Base-by-base conservation (phyloP, 2,888 invertebrate species). In the Yponomeuta cagnagella region DNA sequence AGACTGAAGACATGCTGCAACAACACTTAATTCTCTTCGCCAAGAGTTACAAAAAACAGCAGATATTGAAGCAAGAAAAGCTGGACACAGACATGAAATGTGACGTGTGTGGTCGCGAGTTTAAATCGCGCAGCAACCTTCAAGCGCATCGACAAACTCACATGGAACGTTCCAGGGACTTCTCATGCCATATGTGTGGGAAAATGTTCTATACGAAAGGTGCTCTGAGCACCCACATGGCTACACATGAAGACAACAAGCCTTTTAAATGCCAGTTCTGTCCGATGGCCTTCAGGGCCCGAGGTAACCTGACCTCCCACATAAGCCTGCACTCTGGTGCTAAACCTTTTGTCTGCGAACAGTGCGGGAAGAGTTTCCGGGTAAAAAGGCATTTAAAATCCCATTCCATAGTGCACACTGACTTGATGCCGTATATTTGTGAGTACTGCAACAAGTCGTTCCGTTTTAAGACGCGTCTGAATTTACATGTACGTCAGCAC, bases 151-250 rank as follows among this genome's bases (percentile, higher is more conserved):
- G 83, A 71, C 72, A 87, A 1, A 81, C 89, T 0, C 92, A 93
- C 71, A 93, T 89, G 70, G 90, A 91, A 74, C 85, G 90, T 0
- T 84, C 83, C 10, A 77, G 89, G 75, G 85, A 92, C 23, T 92
- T 89, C 66, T 85, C 91, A 0, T 92, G 92, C 72, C 92, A 92
- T 68, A 74, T 91, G 0, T 92, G 92, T 6, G 92, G 92, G 0
- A 92, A 92, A 77, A 91, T 90, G 90, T 92, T 92, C 74, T 92
- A 86, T 43, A 91, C 90, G 0, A 91, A 91, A 80, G 92, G 92
- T 0, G 87, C 91, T 0, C 73, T 92, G 1, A 82, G 86, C 4
- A 89, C 89, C 0, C 92, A 92, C 70, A 88, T 92, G 82, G 77
- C 82, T 70, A 89, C 85, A 0, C 92, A 92, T 63, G 90, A 91